These are phyloP conservation scores for Hycleus phaleratus DNA, from an alignment of 1,140 invertebrate genomes.

Conservation along the genomic window DNA sequence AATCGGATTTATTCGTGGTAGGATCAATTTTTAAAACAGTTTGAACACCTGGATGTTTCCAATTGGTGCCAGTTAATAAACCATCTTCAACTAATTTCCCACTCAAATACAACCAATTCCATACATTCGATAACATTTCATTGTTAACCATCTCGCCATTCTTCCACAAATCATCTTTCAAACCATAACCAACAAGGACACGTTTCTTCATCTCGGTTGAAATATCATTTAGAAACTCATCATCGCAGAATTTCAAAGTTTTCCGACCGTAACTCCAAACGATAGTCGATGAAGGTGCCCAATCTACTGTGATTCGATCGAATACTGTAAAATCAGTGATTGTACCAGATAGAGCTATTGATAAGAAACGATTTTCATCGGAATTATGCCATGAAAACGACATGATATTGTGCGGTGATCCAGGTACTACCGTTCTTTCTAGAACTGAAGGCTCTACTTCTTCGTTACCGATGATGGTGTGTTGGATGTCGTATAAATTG, in stretches of 20 bases:
- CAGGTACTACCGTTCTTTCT: constrained; percentile 60
- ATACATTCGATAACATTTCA: constrained; percentile 54
- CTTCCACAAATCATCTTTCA: constrained; percentile 56
- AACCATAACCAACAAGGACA: constrained; percentile 68
- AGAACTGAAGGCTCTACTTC: constrained; percentile 67
- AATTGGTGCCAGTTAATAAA: constrained; percentile 44
- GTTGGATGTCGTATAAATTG: constrained; percentile 74
- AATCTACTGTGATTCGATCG: constrained; percentile 75
- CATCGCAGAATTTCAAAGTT: constrained; percentile 49
- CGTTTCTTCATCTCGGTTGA: constrained; percentile 63
- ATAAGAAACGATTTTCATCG: constrained; percentile 67
- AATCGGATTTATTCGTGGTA: constrained; percentile 47
- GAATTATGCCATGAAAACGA: constrained; percentile 80
- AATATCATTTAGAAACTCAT: constrained; percentile 55
- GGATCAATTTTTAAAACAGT: constrained; percentile 50
- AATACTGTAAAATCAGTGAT: constrained; percentile 66
- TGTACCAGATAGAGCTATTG: constrained; percentile 53
- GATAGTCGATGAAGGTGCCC: constrained; percentile 61
- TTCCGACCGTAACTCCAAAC: constrained; percentile 68
- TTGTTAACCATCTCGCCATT: constrained; percentile 60
- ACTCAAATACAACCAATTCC: constrained; percentile 70
- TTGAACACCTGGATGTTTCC: constrained; percentile 64
- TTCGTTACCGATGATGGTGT: constrained; percentile 57
- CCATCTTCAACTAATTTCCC: constrained; percentile 60
- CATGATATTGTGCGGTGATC: constrained; percentile 48